Base-by-base conservation (phyloP, 2,888 invertebrate species). In the Cataglyphis livida region DNA sequence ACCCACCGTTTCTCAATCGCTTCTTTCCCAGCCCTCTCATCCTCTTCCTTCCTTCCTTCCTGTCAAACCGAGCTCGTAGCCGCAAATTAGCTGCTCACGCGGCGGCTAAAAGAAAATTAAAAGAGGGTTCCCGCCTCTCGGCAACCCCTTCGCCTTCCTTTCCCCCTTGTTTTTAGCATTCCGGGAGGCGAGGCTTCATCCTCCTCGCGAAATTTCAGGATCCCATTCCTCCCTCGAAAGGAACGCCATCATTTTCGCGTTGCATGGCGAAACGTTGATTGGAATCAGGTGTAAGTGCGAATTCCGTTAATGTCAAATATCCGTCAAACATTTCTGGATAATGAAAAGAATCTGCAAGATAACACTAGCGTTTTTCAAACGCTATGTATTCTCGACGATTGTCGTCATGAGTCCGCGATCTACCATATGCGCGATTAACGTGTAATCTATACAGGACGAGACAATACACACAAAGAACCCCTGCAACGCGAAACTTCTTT, bases 1-100 rank as follows among this genome's bases (percentile, higher is more conserved):
- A 83, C 87, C 90, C 90, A 84, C 75, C 85, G 68, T 70, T 87
- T 84, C 68, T 86, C 85, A 86, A 87, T 90, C 89, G 84, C 57
- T 82, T 85, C 84, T 86, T 91, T 91, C 89, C 91, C 91, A 88
- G 86, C 51, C 51, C 76, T 71, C 75, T 87, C 90, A 44, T 15
- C 35, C 62, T 44, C 48, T 21, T 35, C 44, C 35, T 4, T 81
- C 74, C 88, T 91, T 91, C 92, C 92, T 92, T 93, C 90, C 93
- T 88, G 92, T 84, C 92, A 92, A 92, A 92, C 92, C 89, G 84
- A 83, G 86, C 88, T 87, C 88, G 90, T 73, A 91, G 88, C 92
- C 86, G 88, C 88, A 91, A 93, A 93, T 93, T 93, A 93, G 90
- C 90, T 86, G 82, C 70, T 71, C 79, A 76, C 84, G 85, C 89